Evolutionary conservation across 2,888 invertebrate species (phyloP), one percentile per base, ranked within the genome.

Genomic region (Brenthis hecate): DNA sequence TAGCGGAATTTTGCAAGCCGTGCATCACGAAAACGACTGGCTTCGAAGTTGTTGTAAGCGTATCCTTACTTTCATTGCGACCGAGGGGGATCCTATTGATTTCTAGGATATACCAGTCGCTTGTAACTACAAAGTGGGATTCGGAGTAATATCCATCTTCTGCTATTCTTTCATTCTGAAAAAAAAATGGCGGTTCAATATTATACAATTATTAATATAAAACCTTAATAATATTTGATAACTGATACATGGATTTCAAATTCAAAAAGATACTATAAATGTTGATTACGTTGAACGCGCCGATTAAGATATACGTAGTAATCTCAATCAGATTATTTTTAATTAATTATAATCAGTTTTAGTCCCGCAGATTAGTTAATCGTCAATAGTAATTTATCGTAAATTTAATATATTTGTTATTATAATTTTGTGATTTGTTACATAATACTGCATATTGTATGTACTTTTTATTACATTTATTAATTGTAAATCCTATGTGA

Each of bases 11-110:
- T 43, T 78, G 73, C 5, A 83, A 64, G 0, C 82, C 82, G 51
- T 83, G 82, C 80, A 81, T 79, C 19, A 82, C 11, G 53, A 83
- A 78, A 6, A 81, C 80, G 11, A 79, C 77, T 0, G 81, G 80
- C 48, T 77, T 76, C 8, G 61, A 61, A 11, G 19, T 50, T 47
- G 63, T 48, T 14, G 58, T 53, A 32, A 11, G 36, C 36, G 69
- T 70, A 6, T 65, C 65, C 3, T 23, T 63, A 5, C 62, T 63
- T 53, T 74, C 72, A 32, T 72, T 58, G 60, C 72, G 76, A 50
- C 76, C 75, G 54, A 74, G 73, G 2, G 84, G 83, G 69, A 83
- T 83, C 56, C 83, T 74, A 68, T 81, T 80, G 63, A 83, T 66
- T 71, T 78, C 77, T 47, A 84, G 71, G 8, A 82, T 78, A 66